Evolutionary conservation across 2,888 invertebrate genomes (phyloP).

Genomic region (Cosmia pyralina): DNA sequence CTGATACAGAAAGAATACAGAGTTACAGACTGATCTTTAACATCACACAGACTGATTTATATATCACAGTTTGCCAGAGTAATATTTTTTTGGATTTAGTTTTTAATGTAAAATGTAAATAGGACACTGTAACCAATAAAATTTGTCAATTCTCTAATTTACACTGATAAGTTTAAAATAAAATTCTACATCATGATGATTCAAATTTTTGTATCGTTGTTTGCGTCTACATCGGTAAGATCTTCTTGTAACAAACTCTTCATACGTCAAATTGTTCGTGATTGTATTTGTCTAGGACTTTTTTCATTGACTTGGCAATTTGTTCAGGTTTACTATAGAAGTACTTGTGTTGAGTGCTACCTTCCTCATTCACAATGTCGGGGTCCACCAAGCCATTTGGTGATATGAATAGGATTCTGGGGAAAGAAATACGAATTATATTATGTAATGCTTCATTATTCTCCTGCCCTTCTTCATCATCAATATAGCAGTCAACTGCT

Average conservation of each 20-base stretch:
- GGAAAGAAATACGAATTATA: conserved; percentile 40
- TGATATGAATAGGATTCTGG: conserved; percentile 91
- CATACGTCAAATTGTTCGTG: conserved; percentile 79
- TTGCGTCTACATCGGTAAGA: conserved; percentile 17
- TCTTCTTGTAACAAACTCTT: conserved; percentile 49
- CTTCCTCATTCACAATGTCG: conserved; percentile 90
- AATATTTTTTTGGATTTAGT: conserved; percentile 5
- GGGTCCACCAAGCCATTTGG: conserved; percentile 88
- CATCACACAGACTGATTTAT: conserved; percentile 15
- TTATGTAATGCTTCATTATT: background rate
- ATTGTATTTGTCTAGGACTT: conserved; percentile 82
- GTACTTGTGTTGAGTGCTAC: conserved; percentile 90
- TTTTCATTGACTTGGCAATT: conserved; percentile 88
- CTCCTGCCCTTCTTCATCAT: background rate
- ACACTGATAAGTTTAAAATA: conserved; percentile 1
- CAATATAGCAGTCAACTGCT: background rate
- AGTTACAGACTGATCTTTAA: conserved; percentile 28
- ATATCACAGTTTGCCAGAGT: conserved; percentile 39
- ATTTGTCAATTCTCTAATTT: conserved; percentile 47
- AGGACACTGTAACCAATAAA: conserved; percentile 63
- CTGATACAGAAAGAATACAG: conserved; percentile 39
- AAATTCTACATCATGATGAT: background rate
- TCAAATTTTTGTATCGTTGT: background rate
- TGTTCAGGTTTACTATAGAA: conserved; percentile 89
- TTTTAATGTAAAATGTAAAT: background rate